phyloP scores from a whole-genome alignment of 2,888 invertebrate genomes.

The Vannuccia rotundouncinata region DNA sequence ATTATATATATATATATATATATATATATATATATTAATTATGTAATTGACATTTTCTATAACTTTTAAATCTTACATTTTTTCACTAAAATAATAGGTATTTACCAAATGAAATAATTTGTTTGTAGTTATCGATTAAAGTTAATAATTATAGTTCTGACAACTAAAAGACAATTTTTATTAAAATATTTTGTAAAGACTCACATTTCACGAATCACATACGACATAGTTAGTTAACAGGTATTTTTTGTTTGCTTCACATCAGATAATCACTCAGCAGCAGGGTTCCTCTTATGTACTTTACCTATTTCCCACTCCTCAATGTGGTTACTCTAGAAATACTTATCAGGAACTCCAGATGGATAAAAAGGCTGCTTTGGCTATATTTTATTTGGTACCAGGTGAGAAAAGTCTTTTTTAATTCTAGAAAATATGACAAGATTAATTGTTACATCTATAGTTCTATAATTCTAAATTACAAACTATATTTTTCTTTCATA shows the following conservation, averaged over 20 bases:
- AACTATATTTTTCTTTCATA: too few species aligned
- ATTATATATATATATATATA: too few species aligned
- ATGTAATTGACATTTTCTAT: too few species aligned
- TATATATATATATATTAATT: too few species aligned
- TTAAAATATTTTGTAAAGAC: background rate
- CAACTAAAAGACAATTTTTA: too few species aligned
- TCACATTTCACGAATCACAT: too few species aligned
- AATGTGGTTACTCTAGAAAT: slow-evolving; percentile 6
- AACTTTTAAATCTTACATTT: too few species aligned
- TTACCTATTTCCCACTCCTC: slow-evolving; percentile 17
- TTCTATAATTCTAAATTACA: too few species aligned
- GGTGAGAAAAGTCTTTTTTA: slow-evolving; percentile 21
- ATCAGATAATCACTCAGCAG: background rate
- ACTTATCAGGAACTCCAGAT: slow-evolving; percentile 3
- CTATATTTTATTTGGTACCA: background rate
- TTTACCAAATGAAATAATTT: background rate
- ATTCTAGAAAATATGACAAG: too few species aligned
- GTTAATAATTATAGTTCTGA: background rate
- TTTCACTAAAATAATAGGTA: background rate
- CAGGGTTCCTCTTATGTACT: background rate
- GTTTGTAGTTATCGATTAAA: background rate
- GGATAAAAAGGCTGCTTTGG: background rate
- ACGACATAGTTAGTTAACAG: too few species aligned
- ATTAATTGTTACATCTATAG: too few species aligned
- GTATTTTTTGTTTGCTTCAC: too few species aligned